Conservation (phyloP, 1,140 invertebrate genomes). For the Periplaneta americana region DNA sequence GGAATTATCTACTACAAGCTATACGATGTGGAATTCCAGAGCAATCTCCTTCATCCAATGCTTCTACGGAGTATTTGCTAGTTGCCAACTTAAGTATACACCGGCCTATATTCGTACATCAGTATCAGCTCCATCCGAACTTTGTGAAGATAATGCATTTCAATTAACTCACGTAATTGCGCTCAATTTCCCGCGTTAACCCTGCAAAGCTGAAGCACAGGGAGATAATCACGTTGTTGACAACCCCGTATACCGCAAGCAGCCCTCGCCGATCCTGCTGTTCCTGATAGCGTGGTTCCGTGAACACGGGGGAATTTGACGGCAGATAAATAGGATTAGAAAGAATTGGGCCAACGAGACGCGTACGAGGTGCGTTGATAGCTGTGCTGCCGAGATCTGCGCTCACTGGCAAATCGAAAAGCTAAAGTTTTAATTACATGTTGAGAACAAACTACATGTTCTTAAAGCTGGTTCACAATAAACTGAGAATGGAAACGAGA, state of each 20-base stretch:
- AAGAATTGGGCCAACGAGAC: no score
- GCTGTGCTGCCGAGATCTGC: no score
- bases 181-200: not conserved
- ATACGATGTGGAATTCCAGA: no score
- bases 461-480: no score
- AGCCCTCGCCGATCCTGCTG: not conserved
- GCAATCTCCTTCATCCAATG: not conserved
- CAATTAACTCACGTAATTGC: not conserved
- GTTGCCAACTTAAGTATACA: not conserved
- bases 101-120: not conserved
- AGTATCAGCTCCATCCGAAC: not conserved
- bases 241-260: not conserved
- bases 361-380: no score
- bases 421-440: no score
- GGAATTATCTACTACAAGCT: no score
- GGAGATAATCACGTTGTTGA: not conserved
- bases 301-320: not conserved
- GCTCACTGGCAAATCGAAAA: no score
- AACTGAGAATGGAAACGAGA: no score
- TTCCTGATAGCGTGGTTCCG: no score
- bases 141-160: not conserved
- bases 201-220: not conserved
- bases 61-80: not conserved
- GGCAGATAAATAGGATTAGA: not conserved
- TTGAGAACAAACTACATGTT: no score